Percentiles rank a stretch among this genome's conserved stretches.
These are phyloP conservation scores for Drosophila busckii DNA, from an alignment of 1,140 invertebrate species.

Conservation along the genomic window DNA sequence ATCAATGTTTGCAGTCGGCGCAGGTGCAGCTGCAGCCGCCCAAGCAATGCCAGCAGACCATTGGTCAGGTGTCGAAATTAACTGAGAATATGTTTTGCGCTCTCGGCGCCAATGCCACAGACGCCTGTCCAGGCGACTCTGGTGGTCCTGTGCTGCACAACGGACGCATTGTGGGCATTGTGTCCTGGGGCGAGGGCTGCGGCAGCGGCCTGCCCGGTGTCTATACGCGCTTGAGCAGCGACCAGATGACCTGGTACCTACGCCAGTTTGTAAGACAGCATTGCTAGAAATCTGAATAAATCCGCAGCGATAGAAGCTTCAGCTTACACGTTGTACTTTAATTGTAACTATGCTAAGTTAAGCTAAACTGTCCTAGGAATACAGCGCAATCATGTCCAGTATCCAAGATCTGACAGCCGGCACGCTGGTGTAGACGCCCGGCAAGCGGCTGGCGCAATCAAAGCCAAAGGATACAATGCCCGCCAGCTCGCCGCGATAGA, in stretches of 20 bases:
- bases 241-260: slow-evolving; percentile 17
- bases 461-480: slow-evolving; percentile 52
- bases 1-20: slow-evolving; percentile 42
- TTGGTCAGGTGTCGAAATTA: background rate
- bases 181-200: slow-evolving; percentile 82
- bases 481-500: slow-evolving; percentile 37
- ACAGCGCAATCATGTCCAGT: background rate
- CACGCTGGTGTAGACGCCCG: slow-evolving; percentile 57
- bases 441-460: slow-evolving; percentile 37
- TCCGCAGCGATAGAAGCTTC: background rate
- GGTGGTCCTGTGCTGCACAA: slow-evolving; percentile 40
- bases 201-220: slow-evolving; percentile 81
- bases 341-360: background rate
- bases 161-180: slow-evolving; percentile 66
- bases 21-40: slow-evolving; percentile 8
- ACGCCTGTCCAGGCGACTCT: slow-evolving; percentile 57
- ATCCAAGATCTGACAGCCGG: slow-evolving; percentile 44
- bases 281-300: slow-evolving; percentile 7
- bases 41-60: background rate
- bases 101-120: slow-evolving; percentile 32
- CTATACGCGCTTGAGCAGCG: slow-evolving; percentile 73
- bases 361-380: slow-evolving; percentile 20
- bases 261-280: slow-evolving; percentile 11
- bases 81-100: slow-evolving; percentile 79
- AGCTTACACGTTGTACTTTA: too few species aligned